phyloP scores from a whole-genome alignment of 2,113 vertebrate genomes.

The Alces alces region DNA sequence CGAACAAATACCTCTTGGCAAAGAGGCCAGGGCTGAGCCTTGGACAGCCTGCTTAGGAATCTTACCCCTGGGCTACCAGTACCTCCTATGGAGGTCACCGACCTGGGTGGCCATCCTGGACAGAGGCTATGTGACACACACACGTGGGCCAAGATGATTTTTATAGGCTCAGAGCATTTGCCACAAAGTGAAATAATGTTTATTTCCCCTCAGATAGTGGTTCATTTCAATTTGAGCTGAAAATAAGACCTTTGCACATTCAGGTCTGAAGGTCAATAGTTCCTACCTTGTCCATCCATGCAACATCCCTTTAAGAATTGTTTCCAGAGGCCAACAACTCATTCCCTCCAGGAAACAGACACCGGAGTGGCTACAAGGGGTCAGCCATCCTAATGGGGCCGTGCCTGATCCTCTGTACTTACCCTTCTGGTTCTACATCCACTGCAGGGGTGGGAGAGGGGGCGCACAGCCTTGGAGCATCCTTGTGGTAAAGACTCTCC shows the following conservation, averaged over 20 bases:
- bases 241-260: background rate
- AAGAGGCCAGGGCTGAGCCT: background rate
- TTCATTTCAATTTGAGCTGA: background rate
- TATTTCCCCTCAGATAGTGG: background rate
- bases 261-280: background rate
- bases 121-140: background rate
- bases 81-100: background rate
- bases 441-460: background rate
- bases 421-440: background rate
- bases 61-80: background rate
- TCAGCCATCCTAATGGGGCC: background rate
- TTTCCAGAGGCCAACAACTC: background rate
- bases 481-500: background rate
- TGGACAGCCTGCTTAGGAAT: background rate
- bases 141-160: background rate
- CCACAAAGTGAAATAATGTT: background rate
- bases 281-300: no score
- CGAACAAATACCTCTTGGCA: background rate
- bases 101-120: background rate
- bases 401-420: background rate
- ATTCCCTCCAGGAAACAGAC: background rate
- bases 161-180: background rate
- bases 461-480: accelerated
- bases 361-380: background rate
- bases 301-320: background rate